Percentiles rank a stretch among this genome's conserved stretches.
These are phyloP conservation scores for Percina caprodes DNA, from an alignment of 2,113 vertebrate genomes.

Conservation along the genomic window DNA sequence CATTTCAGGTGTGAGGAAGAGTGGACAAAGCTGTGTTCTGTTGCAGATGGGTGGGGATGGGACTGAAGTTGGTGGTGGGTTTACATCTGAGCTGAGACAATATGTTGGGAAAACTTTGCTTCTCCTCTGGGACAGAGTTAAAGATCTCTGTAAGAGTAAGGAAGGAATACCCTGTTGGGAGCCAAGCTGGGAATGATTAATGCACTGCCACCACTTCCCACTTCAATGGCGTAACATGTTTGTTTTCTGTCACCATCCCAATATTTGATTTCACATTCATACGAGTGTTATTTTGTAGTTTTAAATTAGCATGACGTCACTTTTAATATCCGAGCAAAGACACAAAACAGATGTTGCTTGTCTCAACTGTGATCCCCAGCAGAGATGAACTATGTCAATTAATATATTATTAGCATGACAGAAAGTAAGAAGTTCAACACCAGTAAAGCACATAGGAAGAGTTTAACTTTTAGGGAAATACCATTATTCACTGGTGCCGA, in stretches of 20 bases:
- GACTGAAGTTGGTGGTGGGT: slow-evolving; percentile 44
- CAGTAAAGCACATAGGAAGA: not conserved
- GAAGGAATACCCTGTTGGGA: slow-evolving; percentile 66
- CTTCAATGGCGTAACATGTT: slow-evolving; percentile 27
- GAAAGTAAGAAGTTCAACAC: not conserved
- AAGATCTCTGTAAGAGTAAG: slow-evolving; percentile 35
- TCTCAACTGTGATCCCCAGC: not conserved
- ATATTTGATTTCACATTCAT: slow-evolving; percentile 23
- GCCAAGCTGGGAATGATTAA: slow-evolving; percentile 49
- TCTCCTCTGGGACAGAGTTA: slow-evolving; percentile 51
- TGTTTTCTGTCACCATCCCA: slow-evolving; percentile 48
- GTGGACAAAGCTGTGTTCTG: slow-evolving; percentile 32
- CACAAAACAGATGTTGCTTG: not conserved
- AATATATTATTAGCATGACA: not conserved
- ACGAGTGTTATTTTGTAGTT: slow-evolving; percentile 7
- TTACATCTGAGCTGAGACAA: slow-evolving; percentile 68
- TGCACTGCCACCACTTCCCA: slow-evolving; percentile 40
- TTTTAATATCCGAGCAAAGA: not conserved
- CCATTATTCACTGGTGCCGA: not conserved
- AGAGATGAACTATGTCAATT: slow-evolving; percentile 3
- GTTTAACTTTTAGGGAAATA: not conserved
- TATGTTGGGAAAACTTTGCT: slow-evolving; percentile 39
- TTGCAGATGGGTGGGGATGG: slow-evolving; percentile 28
- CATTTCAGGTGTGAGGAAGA: slow-evolving; percentile 42
- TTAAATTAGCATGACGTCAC: not conserved